Percentiles rank a stretch among this genome's conserved stretches.
Conservation (phyloP, 2,888 invertebrate genomes). For the Azorinus chamasolen region DNA sequence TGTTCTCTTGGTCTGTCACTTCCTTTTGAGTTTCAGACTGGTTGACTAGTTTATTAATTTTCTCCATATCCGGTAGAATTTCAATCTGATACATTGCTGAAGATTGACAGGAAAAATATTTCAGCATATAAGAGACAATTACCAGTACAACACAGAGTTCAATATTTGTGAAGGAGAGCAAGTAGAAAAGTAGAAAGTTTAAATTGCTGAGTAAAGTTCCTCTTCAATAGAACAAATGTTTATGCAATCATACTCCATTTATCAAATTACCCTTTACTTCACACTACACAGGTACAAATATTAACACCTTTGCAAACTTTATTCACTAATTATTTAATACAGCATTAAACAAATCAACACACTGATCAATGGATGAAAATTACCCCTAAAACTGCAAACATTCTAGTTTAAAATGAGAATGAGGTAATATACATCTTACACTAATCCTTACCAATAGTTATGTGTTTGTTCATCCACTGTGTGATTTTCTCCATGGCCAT, state of each 20-base stretch:
- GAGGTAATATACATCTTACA: too few relatives aligned
- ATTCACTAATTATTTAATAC: too few relatives aligned
- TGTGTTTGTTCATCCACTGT: slow-evolving; percentile 78
- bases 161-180: neutral
- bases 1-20: slow-evolving; percentile 14
- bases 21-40: slow-evolving; percentile 13
- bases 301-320: too few relatives aligned
- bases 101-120: slow-evolving; percentile 4
- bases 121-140: neutral
- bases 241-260: too few relatives aligned
- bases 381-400: too few relatives aligned
- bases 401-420: too few relatives aligned
- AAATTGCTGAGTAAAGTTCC: too few relatives aligned
- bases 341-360: too few relatives aligned
- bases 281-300: too few relatives aligned
- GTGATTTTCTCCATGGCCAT: slow-evolving; percentile 75
- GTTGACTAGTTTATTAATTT: slow-evolving; percentile 42
- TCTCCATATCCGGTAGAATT: slow-evolving; percentile 66
- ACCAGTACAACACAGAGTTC: neutral
- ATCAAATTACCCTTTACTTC: too few relatives aligned
- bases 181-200: neutral
- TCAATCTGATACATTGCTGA: slow-evolving; percentile 73
- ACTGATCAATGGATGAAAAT: too few relatives aligned
- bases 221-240: too few relatives aligned
- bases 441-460: slow-evolving; percentile 72